phyloP scores from a whole-genome alignment of 2,888 invertebrate species.

The Colletes collaris region DNA sequence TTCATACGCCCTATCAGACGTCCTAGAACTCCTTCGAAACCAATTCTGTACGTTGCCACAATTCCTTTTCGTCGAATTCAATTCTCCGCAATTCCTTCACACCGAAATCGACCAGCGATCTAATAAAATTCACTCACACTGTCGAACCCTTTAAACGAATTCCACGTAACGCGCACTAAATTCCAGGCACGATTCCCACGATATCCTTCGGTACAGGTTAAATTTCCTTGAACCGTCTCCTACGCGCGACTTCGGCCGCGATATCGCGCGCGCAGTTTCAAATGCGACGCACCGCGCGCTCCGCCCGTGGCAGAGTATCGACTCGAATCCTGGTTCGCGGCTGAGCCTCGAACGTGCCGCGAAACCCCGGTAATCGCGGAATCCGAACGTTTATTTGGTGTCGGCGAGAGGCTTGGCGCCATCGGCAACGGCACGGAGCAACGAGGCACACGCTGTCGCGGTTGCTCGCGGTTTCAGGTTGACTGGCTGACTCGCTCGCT shows the following conservation, averaged over 20 bases:
- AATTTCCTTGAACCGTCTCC: background rate
- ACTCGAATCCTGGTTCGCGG: background rate
- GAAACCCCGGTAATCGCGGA: background rate
- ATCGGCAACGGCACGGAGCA: constrained; percentile 32
- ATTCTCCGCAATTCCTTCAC: background rate
- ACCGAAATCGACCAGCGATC: background rate
- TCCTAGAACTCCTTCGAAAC: background rate
- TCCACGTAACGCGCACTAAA: background rate
- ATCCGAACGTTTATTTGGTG: background rate
- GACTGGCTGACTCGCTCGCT: constrained; percentile 71
- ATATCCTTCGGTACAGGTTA: background rate
- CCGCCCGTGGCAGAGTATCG: no score
- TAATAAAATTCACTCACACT: background rate
- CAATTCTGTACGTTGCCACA: background rate
- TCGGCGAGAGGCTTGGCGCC: constrained; percentile 28
- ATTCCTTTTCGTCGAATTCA: background rate
- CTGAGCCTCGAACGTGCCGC: background rate
- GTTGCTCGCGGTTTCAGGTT: constrained; percentile 78
- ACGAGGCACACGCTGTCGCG: constrained; percentile 53
- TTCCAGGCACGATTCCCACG: background rate
- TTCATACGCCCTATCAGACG: no score
- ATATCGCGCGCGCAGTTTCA: background rate
- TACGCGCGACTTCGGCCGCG: background rate
- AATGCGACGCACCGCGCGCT: no score
- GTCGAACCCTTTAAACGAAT: background rate